Evolutionary conservation across 2,797 vertebrate genomes (phyloP), one percentile per base, ranked within the genome.

Genomic region (Pangasius larnaudii): DNA sequence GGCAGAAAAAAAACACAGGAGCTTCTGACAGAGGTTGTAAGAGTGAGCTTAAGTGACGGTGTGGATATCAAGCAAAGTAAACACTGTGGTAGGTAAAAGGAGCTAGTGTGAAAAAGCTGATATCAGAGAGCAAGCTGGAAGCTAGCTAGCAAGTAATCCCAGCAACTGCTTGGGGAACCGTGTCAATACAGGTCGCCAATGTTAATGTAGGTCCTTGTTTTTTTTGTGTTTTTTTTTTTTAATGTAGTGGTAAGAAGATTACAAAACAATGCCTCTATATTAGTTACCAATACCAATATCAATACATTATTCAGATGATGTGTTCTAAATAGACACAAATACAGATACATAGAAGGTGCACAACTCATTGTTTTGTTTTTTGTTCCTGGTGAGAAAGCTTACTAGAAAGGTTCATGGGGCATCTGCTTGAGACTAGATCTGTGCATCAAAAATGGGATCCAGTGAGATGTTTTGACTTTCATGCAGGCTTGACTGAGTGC

Each of bases 41-140:
- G 33, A 71, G 36, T 3, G 67, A 39, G 30, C 18, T n/a, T 88
- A 80, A 56, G 61, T 6, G 78, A 86, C 24, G 74, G 18, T 81
- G 84, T 30, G 0, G 24, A 85, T 46, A 87, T 80, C 77, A 86
- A 90, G 77, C 74, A 89, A 81, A 78, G 72, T 81, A 89, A 90
- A 89, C 86, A 91, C 36, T 59, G 82, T n/a, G 85, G 81, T 86
- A 75, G 42, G 56, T n/a, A 85, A 85, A 78, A 36, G 53, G 71
- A 85, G 16, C 42, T 75, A 10, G 18, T 39, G 36, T 72, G 18
- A 39, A 19, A 10, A 42, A 72, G 69, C 71, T 42, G 22, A 24
- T 74, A 4, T 42, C 22, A 49, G 72, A 75, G 72, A 51, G 46
- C 72, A 75, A n/a, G 24, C 9, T 6, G 8, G 24, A 39, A 72